Conservation (phyloP, 1,140 invertebrate species). For the Lepidurus packardi region DNA sequence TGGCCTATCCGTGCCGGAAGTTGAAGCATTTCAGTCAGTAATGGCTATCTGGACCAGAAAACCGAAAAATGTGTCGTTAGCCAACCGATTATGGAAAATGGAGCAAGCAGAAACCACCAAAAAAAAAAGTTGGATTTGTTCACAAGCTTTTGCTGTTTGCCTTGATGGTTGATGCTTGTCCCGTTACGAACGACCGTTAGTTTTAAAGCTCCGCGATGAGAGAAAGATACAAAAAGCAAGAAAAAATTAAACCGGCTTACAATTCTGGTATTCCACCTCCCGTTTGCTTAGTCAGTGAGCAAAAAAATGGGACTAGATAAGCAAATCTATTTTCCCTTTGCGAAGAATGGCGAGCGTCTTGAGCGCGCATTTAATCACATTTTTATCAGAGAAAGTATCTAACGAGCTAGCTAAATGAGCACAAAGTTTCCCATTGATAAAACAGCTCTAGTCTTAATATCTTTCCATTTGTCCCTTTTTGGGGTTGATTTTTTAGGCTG, state of each 20-base stretch:
- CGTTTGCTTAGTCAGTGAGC: neutral
- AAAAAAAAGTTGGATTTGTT: neutral
- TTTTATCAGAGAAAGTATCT: too few relatives aligned
- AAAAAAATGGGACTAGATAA: neutral
- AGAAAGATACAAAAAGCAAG: neutral
- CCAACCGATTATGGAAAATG: neutral
- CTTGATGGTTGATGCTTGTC: neutral
- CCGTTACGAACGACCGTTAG: slow-evolving; percentile 10
- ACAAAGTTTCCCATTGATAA: too few relatives aligned
- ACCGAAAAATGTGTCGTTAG: neutral
- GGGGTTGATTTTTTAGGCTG: too few relatives aligned
- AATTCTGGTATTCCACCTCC: neutral
- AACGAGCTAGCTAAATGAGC: too few relatives aligned
- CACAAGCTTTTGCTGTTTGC: neutral
- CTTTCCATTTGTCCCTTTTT: too few relatives aligned
- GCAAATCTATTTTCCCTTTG: too few relatives aligned
- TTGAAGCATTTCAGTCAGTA: neutral
- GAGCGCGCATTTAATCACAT: too few relatives aligned
- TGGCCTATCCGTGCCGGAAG: slow-evolving; percentile 18
- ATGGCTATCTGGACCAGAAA: neutral
- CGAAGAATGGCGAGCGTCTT: too few relatives aligned
- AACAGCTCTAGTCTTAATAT: too few relatives aligned
- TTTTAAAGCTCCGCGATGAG: neutral
- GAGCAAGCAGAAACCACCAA: neutral
- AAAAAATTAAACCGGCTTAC: neutral